Evolutionary conservation across 2,113 vertebrate species (phyloP), one percentile per base, ranked within the genome.

Genomic region (Scopus umbretta): DNA sequence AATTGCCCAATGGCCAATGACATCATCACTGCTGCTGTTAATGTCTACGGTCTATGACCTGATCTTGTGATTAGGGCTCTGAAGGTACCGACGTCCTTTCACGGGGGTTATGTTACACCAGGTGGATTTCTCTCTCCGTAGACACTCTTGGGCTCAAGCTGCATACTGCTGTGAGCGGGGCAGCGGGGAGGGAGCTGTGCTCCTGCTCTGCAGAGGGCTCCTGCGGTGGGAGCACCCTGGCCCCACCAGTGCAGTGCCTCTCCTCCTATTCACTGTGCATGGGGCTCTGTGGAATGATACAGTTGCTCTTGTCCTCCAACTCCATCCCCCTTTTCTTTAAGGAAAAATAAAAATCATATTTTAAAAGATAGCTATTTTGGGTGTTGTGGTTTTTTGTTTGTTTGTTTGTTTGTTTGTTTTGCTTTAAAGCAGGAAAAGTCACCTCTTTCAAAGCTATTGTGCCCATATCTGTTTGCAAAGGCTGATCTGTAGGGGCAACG

Each of bases 151-250:
- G 34, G 34, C 40, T 55, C 16, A 52, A 47, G 66, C 15, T 75
- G 55, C 2, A 1, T 43, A 66, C 45, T 53, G 38, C 36, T 68
- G 27, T 49, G 43, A 87, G 49, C 1, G 0, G 13, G 70, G 43
- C 26, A 62, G 61, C 0, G 4, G 16, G 16, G 13, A 43, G 20
- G 30, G 14, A 11, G 42, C 19, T 18, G 17, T 16, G 34, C 8
- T 74, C 29, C 42, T 74, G 59, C 36, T 9, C 47, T 38, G 80
- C 34, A 12, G 76, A 40, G 43, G 56, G n/a, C 15, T 78, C 21
- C 23, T 34, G 47, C 2, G 4, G 20, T 79, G 59, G 38, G 32
- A 2, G 0, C 30, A 45, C 13, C 25, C 20, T 1, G 1, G 25
- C 6, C 38, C 17, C 55, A 66, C 29, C 43, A 30, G 52, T 4